phyloP scores from a whole-genome alignment of 2,797 vertebrate species.

The Lacerta bilineata region DNA sequence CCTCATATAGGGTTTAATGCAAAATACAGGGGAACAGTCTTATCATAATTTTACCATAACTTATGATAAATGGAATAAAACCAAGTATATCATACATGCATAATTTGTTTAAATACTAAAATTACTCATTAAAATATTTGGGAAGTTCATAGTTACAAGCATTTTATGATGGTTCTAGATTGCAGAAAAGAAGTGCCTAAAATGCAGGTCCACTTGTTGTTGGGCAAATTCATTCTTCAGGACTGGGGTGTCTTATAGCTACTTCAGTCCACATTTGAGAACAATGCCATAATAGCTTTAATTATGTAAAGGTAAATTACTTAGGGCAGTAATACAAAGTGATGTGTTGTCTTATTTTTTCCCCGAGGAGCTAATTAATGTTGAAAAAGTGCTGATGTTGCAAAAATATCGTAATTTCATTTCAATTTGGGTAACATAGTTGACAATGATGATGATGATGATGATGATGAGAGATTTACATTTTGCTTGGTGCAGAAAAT shows the following conservation, averaged over 20 bases:
- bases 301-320: not conserved
- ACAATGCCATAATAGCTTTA: not conserved
- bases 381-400: not conserved
- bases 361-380: not conserved
- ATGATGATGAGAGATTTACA: too few relatives aligned
- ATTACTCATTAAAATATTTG: not conserved
- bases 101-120: not conserved
- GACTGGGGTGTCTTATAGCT: not conserved
- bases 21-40: not conserved
- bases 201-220: not conserved
- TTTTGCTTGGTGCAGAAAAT: not conserved
- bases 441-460: not conserved
- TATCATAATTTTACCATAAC: not conserved
- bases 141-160: not conserved
- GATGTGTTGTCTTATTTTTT: not conserved
- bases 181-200: not conserved
- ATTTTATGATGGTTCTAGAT: not conserved
- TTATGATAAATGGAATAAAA: not conserved
- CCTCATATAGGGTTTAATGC: not conserved
- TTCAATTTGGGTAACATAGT: not conserved
- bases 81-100: not conserved
- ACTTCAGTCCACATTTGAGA: not conserved
- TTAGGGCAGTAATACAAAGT: not conserved
- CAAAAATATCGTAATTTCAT: not conserved
- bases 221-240: not conserved